Base-by-base conservation (phyloP, 2,888 invertebrate species). In the Subacronicta megacephala region DNA sequence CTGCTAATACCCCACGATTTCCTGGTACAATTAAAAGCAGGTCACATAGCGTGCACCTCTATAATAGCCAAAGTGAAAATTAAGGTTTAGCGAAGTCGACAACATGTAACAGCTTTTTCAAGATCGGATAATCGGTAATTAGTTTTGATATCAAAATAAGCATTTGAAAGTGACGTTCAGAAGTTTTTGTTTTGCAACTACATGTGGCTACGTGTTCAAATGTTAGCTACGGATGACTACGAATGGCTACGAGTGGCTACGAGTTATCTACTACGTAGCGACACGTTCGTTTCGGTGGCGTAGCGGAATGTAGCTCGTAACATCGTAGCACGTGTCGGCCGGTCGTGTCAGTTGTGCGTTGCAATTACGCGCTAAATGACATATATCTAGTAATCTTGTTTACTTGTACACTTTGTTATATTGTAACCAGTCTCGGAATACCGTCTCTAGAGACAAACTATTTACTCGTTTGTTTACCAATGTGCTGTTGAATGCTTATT, bases 331-430 rank as follows among this genome's bases (percentile, higher is more conserved):
- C 78, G 80, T 82, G 83, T 80, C 76, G 80, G 77, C 62, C 62
- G 36, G 43, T 49, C 77, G 83, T 83, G 87, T 82, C 90, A 89
- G 87, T 85, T 88, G 90, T 81, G 82, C 78, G 83, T 83, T 74
- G 87, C 84, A 90, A 90, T 90, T 88, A 89, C 87, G 78, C 65
- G 80, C 78, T 82, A 85, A 84, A 87, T 86, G 83, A 87, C 84
- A 75, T 80, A 85, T 82, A 78, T 77, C 83, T 79, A 76, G 82
- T 84, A 83, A 83, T 85, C 79, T 84, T 78, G 81, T 82, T 80
- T 75, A 76, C 56, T 68, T 70, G 70, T 70, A 78, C 64, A 69
- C 75, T 82, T 57, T 51, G 40, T 35, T 55, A 43, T 36, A 43
- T 33, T 12, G 44, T 20, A 29, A 51, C 40, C 15, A 31, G 40